phyloP scores from a whole-genome alignment of 1,140 invertebrate species.

The Pseudomyrmex gracilis region DNA sequence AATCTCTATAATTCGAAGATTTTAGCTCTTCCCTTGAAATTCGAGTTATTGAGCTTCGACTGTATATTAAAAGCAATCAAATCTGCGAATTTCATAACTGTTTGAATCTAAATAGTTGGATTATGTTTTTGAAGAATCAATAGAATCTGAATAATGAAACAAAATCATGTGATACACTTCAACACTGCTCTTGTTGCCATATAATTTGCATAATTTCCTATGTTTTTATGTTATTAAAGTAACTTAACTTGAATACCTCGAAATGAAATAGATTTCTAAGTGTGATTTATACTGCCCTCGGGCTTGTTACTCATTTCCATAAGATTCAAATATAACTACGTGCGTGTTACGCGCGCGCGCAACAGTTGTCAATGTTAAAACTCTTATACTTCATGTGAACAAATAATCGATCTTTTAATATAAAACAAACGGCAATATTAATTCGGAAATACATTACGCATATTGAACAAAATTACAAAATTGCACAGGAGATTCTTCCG shows the following conservation, averaged over 20 bases:
- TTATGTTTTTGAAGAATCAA: neutral
- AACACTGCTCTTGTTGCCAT: neutral
- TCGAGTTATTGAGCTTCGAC: too few species aligned
- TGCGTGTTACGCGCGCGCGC: too few species aligned
- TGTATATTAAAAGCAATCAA: neutral
- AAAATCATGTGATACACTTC: neutral
- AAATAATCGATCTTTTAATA: constrained; percentile 2
- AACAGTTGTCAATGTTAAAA: too few species aligned
- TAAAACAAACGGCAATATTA: constrained; percentile 14
- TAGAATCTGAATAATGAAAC: neutral
- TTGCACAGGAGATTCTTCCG: constrained; percentile 23
- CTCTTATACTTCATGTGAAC: neutral
- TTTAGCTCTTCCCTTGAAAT: too few species aligned
- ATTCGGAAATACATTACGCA: constrained; percentile 25
- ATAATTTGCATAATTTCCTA: constrained; percentile 30
- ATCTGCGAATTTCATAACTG: neutral
- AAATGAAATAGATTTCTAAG: constrained; percentile 20
- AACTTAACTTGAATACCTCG: constrained; percentile 8
- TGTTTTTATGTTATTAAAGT: constrained; percentile 13
- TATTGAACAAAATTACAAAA: constrained; percentile 24
- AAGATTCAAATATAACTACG: constrained; percentile 9
- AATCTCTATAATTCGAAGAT: too few species aligned
- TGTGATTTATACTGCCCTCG: constrained; percentile 8
- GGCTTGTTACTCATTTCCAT: constrained; percentile 10
- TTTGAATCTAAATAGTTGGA: neutral